Evolutionary conservation across 2,113 vertebrate species (phyloP), one percentile per base, ranked within the genome.

Genomic region (Himantopus leucocephalus): DNA sequence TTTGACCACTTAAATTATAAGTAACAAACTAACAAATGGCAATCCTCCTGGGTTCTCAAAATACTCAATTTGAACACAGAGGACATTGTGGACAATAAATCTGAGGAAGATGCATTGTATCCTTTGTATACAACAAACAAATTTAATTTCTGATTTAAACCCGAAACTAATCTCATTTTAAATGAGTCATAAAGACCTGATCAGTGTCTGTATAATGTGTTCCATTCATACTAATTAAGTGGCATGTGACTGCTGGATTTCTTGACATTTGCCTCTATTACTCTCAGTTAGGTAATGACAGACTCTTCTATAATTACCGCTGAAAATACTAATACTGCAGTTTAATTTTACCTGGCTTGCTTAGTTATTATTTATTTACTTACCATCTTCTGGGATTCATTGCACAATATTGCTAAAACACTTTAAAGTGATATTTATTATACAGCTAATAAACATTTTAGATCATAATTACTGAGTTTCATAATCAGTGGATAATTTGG

Each of bases 101-200:
- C 29, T 35, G 27, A 59, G 10, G 34, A 73, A 90, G 63, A 93
- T 66, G 43, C 21, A 59, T 22, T 21, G 30, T 87, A 81, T 48
- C 39, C 22, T 85, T 85, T 74, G 53, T 66, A 58, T 58, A 53
- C 22, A 70, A 85, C 35, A 85, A 92, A 85, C 41, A 50, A 47
- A 72, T 68, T 39, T 8, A 59, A 48, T 93, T 77, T 76, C 67
- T 90, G 62, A 58, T 92, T 93, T 59, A 96, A 96, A 88, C 37
- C 41, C 11, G 1, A 93, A 94, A 62, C 72, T 55, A 92, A 95
- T 88, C 67, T 92, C 14, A 90, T 85, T 90, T 95, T 88, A 85
- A 96, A 85, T 96, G 85, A 96, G 70, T 94, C 92, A 95, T 63
- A 83, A 94, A 88, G 88, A 85, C 83, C 68, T 96, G 95, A 95